These are phyloP conservation scores for Syrphus vitripennis DNA, from an alignment of 2,888 invertebrate species.

Conservation along the genomic window DNA sequence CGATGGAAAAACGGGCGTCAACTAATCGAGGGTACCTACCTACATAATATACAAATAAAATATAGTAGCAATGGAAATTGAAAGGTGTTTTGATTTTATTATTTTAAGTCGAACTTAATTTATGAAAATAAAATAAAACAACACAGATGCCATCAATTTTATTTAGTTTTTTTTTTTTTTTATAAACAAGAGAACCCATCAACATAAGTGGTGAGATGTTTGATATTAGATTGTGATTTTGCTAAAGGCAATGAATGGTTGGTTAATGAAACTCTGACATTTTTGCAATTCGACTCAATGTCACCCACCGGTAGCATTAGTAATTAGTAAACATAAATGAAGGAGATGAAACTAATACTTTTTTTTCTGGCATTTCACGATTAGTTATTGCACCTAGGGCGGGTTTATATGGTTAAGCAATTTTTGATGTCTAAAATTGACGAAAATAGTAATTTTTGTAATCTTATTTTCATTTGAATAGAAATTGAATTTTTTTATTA, in stretches of 20 bases:
- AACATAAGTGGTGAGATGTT: slow-evolving; percentile 12
- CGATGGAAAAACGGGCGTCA: slow-evolving; percentile 40
- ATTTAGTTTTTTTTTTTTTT: not conserved
- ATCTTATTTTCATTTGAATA: too few species aligned
- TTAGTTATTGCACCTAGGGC: slow-evolving; percentile 26
- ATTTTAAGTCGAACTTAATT: not conserved
- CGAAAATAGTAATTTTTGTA: not conserved
- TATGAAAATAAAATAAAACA: slow-evolving; percentile 6
- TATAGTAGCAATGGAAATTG: slow-evolving; percentile 13
- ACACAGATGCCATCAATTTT: slow-evolving; percentile 24
- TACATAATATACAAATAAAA: not conserved
- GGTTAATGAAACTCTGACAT: slow-evolving; percentile 41
- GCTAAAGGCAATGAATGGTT: slow-evolving; percentile 4
- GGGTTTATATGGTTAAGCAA: not conserved
- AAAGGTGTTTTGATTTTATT: slow-evolving; percentile 24
- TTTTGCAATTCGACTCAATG: slow-evolving; percentile 49
- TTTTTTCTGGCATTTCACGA: slow-evolving; percentile 56
- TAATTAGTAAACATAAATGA: slow-evolving; percentile 41
- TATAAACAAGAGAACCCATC: slow-evolving; percentile 28
- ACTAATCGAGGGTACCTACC: not conserved
- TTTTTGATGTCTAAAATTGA: not conserved
- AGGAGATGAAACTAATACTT: not conserved
- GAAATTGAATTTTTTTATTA: too few species aligned
- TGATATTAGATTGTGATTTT: slow-evolving; percentile 15
- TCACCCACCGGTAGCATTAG: slow-evolving; percentile 46